phyloP scores from a whole-genome alignment of 2,888 invertebrate genomes.

The Chironomus riparius region DNA sequence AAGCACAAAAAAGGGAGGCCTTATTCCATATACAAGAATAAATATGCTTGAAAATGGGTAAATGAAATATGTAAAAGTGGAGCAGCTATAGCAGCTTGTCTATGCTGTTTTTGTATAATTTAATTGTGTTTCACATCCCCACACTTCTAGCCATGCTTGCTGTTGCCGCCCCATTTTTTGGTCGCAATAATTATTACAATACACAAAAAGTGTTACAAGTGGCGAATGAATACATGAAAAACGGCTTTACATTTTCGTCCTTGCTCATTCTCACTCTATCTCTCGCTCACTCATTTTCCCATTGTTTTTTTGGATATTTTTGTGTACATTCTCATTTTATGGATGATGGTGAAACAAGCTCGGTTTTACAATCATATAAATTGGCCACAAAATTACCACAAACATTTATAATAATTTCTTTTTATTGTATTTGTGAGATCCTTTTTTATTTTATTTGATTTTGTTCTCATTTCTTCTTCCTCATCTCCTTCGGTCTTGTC shows the following conservation, averaged over 20 bases:
- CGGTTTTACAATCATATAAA: slow-evolving; percentile 12
- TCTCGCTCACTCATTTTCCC: no score
- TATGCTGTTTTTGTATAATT: not conserved
- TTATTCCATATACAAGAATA: no score
- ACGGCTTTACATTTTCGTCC: not conserved
- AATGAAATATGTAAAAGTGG: not conserved
- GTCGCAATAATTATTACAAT: not conserved
- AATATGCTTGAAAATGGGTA: not conserved
- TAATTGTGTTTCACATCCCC: not conserved
- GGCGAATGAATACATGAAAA: not conserved
- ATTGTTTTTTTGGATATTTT: no score
- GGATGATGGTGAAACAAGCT: not conserved
- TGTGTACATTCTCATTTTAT: no score
- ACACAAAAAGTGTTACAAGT: not conserved
- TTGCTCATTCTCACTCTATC: not conserved
- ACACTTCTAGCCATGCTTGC: not conserved
- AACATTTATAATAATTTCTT: not conserved
- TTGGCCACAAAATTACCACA: slow-evolving; percentile 16
- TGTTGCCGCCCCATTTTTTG: not conserved
- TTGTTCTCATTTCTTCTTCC: no score
- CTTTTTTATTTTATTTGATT: no score
- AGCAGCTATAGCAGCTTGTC: not conserved
- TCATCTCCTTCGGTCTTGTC: no score
- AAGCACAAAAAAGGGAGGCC: no score
- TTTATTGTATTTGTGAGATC: not conserved